Evolutionary conservation across 2,888 invertebrate genomes (phyloP), one percentile per base, ranked within the genome.

Genomic region (Conus canariensis): DNA sequence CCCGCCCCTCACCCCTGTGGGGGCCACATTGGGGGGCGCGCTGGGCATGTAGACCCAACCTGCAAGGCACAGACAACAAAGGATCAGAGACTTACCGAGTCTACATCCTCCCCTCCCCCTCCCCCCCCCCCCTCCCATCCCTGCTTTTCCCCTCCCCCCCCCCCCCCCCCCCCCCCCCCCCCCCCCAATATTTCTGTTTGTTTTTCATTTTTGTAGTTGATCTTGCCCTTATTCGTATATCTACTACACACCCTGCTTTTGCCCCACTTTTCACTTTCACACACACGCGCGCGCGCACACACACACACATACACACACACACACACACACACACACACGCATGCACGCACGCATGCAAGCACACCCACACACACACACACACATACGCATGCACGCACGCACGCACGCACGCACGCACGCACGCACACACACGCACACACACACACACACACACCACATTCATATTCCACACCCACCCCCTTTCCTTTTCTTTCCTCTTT

Each of bases 1-100:
- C 8, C 99, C 99, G 0, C 99, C 99, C 22, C 98, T 97, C 70
- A 99, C 97, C 93, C 98, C 90, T 9, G 90, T 82, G 1, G 95
- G 95, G 12, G 93, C 90, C 9, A 91, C 90, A 16, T 87, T 90
- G 16, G 95, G 95, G 77, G 97, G 97, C 0, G 99, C 99, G 45
- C 91, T 91, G n/a, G 92, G 92, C 12, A 93, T 92, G 14, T 90
- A 88, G 22, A 91, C 64, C 82, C 82, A 90, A 19, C 90, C 90
- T 91, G 85, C 9, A 91, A 25, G 25, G 45, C 30, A 45, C 45
- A 45, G 45, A 45, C 45, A 45, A 45, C 45, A 45, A 4, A 45
- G 45, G 45, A 45, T 45, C 45, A 3, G 45, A 45, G 45, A 45
- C 45, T 45, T 0, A 45, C 45, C 4, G 45, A 45, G 45, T 45